Conservation (phyloP, 2,797 vertebrate genomes). For the Epinephelus awoara region DNA sequence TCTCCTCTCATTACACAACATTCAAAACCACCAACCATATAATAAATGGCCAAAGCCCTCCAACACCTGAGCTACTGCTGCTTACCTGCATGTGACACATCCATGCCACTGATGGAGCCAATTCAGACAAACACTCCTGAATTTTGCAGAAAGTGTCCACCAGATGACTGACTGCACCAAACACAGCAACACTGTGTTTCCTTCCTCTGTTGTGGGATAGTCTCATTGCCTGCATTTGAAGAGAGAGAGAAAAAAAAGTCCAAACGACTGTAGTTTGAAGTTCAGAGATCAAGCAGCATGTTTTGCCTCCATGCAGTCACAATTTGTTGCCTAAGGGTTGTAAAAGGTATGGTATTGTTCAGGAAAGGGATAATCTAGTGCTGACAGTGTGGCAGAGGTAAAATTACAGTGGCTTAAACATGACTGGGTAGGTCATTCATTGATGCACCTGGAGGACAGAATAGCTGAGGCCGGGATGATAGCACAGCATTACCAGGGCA, state of each 20-base stretch:
- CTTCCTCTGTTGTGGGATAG: background rate
- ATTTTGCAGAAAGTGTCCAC: background rate
- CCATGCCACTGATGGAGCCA: background rate
- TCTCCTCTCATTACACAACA: background rate
- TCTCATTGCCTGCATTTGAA: conserved; percentile 15
- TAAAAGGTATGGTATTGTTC: conserved; percentile 64
- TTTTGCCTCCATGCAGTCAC: conserved; percentile 65
- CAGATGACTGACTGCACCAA: background rate
- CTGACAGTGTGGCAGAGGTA: conserved; percentile 66
- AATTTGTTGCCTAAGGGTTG: conserved; percentile 60
- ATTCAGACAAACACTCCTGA: conserved; percentile 21
- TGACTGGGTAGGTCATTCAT: conserved; percentile 72
- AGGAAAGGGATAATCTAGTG: conserved; percentile 76
- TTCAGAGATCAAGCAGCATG: conserved; percentile 73
- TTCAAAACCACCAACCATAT: background rate
- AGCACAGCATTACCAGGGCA: conserved; percentile 67
- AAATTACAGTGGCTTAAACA: conserved; percentile 78
- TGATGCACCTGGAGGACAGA: conserved; percentile 66
- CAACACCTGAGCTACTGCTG: background rate
- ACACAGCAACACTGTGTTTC: conserved; percentile 7
- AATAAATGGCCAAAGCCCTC: background rate
- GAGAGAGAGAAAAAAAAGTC: background rate
- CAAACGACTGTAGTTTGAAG: conserved; percentile 47
- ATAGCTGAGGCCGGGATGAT: conserved; percentile 73
- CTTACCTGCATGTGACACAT: conserved; percentile 2